Evolutionary conservation across 2,797 vertebrate genomes (phyloP), one percentile per base, ranked within the genome.

Genomic region (Apogon talboti): DNA sequence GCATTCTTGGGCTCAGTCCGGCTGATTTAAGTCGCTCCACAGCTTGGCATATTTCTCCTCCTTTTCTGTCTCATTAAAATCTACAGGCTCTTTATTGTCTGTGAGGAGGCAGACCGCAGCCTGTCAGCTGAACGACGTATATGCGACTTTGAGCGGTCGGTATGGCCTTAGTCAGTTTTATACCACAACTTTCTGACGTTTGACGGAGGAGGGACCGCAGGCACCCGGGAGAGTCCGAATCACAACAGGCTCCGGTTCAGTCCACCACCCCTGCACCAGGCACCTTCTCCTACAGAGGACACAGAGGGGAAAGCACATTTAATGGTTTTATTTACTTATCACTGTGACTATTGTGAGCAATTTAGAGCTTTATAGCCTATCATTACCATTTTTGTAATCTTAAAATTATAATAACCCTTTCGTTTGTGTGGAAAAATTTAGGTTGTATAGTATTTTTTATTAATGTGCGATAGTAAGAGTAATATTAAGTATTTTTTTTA

Each of bases 141-240:
- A 49, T 42, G 82, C 48, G 68, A 72, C 74, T 90, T 40, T 63
- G 87, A 66, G 82, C 78, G 42, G 16, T 86, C 71, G 42, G 52
- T 35, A 2, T 6, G 49, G 91, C 86, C 89, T 84, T 88, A 66
- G 53, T 86, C 88, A 89, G 90, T 87, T 95, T 94, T 95, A 96
- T 95, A 95, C 88, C 50, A 69, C 90, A 78, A 72, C 74, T 81
- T 90, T 92, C 92, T 96, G 95, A 96, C 95, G 95, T 94, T 86
- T 89, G 80, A 80, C 41, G 91, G 91, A 95, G 94, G 94, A 92
- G 94, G 93, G 92, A 90, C 90, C 87, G 87, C 85, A 67, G 46
- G 59, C 66, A 59, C 41, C 75, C 65, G 61, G 61, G 63, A 74
- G 74, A 75, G 71, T 42, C 70, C 73, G 10, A 28, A 76, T 71